phyloP scores from a whole-genome alignment of 2,888 invertebrate species.

The Lampropteryx suffumata region DNA sequence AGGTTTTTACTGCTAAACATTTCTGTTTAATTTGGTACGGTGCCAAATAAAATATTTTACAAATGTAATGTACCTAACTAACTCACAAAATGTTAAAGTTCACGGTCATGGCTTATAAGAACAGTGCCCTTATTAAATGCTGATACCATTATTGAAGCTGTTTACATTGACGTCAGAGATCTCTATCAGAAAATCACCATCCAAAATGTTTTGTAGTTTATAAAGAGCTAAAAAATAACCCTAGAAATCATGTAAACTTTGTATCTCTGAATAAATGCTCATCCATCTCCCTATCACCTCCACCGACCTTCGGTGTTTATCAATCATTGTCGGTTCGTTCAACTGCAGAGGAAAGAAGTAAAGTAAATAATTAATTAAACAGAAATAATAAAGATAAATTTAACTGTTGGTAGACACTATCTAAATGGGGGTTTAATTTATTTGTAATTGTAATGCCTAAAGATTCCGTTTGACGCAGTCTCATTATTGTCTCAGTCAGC shows the following conservation, averaged over 20 bases:
- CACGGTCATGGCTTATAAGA: not conserved
- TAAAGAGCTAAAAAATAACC: not conserved
- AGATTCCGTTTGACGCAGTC: constrained; percentile 22
- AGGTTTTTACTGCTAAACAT: too few species aligned
- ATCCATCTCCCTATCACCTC: constrained; percentile 37
- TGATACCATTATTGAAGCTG: not conserved
- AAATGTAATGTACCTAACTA: not conserved
- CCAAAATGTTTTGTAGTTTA: not conserved
- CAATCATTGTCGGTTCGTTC: constrained; percentile 49
- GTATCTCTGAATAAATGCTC: constrained; percentile 9
- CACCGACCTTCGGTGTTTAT: constrained; percentile 49
- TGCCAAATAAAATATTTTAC: not conserved
- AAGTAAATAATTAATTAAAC: constrained; percentile 27
- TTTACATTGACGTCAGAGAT: constrained; percentile 6
- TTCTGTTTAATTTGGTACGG: not conserved
- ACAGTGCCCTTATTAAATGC: not conserved
- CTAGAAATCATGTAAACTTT: constrained; percentile 6
- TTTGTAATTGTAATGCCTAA: constrained; percentile 22
- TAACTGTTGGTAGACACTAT: constrained; percentile 20
- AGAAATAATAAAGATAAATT: constrained; percentile 25
- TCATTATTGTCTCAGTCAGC: constrained; percentile 9
- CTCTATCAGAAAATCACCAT: not conserved
- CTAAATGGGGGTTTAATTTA: constrained; percentile 26
- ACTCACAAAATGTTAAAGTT: constrained; percentile 1
- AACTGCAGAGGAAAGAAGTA: constrained; percentile 40